These are phyloP conservation scores for Takifugu flavidus DNA, from an alignment of 2,113 vertebrate species.

Conservation along the genomic window DNA sequence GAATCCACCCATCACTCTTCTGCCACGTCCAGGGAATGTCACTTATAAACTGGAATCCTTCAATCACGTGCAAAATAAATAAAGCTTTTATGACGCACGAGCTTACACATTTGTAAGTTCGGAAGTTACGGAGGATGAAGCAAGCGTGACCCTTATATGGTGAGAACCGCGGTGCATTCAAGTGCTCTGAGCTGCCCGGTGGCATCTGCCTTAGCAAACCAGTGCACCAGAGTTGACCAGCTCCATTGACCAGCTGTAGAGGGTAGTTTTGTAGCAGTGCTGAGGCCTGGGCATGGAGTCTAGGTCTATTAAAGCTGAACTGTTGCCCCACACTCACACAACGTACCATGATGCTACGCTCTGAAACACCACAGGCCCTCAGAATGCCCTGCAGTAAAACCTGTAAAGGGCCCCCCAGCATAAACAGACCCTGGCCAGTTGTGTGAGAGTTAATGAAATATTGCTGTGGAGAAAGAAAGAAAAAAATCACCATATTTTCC, in stretches of 20 bases:
- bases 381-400: constrained; percentile 64
- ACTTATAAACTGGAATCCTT: constrained; percentile 14
- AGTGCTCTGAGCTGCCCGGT: constrained; percentile 47
- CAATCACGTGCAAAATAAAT: constrained; percentile 7
- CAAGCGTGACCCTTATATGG: constrained; percentile 41
- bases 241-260: constrained; percentile 53
- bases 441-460: constrained; percentile 17
- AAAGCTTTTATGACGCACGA: constrained; percentile 11
- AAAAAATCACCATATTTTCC: background rate
- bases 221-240: constrained; percentile 52
- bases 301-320: constrained; percentile 70
- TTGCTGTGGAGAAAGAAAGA: constrained; percentile 3
- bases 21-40: constrained; percentile 9
- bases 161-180: constrained; percentile 31
- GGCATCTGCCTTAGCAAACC: constrained; percentile 65
- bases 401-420: constrained; percentile 44
- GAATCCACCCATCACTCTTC: constrained; percentile 14
- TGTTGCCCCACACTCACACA: constrained; percentile 62
- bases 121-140: constrained; percentile 40
- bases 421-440: constrained; percentile 19
- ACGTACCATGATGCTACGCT: constrained; percentile 60
- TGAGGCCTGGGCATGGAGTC: constrained; percentile 65
- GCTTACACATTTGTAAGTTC: constrained; percentile 3
- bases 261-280: constrained; percentile 61
- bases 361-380: constrained; percentile 65